Base-by-base conservation (phyloP, 53 echinoderm and acorn worm genomes). In the Luidia sarsii region DNA sequence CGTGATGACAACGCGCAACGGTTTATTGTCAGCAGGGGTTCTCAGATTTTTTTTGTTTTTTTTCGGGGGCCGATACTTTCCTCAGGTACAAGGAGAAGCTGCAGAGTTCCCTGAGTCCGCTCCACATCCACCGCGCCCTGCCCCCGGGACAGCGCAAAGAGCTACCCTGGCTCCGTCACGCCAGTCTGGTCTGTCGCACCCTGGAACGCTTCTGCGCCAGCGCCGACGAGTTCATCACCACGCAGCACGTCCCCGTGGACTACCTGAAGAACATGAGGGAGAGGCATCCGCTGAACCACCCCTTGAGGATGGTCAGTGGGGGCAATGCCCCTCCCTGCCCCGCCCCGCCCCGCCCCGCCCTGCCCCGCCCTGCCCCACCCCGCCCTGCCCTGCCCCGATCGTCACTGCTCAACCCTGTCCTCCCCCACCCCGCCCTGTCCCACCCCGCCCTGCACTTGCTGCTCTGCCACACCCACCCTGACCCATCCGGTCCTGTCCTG, bases 241-340 rank as follows among this genome's bases (percentile, higher is more conserved):
- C 89, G 6, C 60, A 57, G n/a, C 97, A 97, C 71, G 86, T 81
- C 13, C 97, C 97, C 4, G 23, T 31, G 4, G 32, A 27, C 4
- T 82, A 80, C 43, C 10, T 14, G 8, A 64, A 20, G 33, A 48
- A 62, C 48, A 50, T 23, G 0, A 19, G 9, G 18, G 16, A 51
- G 66, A 65, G 3, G 39, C 27, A 65, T 2, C 10, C 3, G 0
- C 32, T 94, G 48, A 37, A 38, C 0, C 94, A 90, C 50, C 0
- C 23, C 0, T 41, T 48, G 29, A 87, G 80, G 51, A 94, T 94
- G 94, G 90, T 90, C n/a, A n/a, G n/a, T n/a, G n/a, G n/a, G n/a
- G n/a, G n/a, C n/a, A n/a, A n/a, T n/a, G n/a, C n/a, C n/a, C n/a
- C n/a, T n/a, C n/a, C n/a, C n/a, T n/a, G n/a, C n/a, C n/a, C n/a